Percentiles rank a stretch among this genome's conserved stretches.
Conservation (phyloP, 2,888 invertebrate genomes). For the Ephialtes manifestator region DNA sequence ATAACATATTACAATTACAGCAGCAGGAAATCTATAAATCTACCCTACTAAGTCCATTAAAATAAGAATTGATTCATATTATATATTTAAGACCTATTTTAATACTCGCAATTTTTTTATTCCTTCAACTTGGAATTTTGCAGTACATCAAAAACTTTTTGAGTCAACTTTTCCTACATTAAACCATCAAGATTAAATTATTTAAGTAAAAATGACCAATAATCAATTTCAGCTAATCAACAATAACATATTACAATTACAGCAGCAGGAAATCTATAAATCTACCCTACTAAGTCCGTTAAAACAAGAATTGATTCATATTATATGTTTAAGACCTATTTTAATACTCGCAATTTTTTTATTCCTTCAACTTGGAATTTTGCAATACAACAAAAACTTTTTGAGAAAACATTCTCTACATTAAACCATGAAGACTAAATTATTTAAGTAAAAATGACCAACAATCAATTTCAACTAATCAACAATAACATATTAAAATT, state of each 20-base stretch:
- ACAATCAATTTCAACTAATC: not conserved
- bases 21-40: too few species aligned
- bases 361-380: not conserved
- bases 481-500: too few species aligned
- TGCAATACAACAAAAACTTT: not conserved
- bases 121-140: not conserved
- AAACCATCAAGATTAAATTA: not conserved
- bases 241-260: too few species aligned
- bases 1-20: too few species aligned
- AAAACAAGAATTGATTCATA: not conserved
- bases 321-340: not conserved
- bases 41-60: not conserved
- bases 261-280: too few species aligned
- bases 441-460: not conserved
- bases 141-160: not conserved
- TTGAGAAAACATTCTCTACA: too few species aligned
- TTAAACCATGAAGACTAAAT: not conserved
- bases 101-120: not conserved
- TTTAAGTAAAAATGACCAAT: not conserved
- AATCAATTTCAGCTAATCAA: too few species aligned
- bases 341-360: not conserved
- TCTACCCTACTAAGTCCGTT: not conserved
- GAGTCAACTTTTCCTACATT: too few species aligned
- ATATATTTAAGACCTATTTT: not conserved
- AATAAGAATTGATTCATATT: not conserved